phyloP scores from a whole-genome alignment of 2,797 vertebrate genomes.

The Urosaurus nigricauda region DNA sequence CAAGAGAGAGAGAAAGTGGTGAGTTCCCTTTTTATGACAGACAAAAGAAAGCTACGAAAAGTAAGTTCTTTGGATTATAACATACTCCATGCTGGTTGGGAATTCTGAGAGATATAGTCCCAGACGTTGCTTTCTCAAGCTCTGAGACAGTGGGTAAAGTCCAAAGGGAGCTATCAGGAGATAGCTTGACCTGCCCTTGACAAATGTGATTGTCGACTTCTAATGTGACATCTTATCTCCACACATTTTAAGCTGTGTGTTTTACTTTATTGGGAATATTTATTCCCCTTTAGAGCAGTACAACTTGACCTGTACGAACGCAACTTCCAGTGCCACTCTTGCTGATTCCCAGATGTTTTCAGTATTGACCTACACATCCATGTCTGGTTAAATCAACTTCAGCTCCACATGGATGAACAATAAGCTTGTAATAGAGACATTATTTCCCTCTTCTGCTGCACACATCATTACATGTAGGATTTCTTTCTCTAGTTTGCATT shows the following conservation, averaged over 20 bases:
- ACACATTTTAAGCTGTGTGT: background rate
- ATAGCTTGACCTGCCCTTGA: background rate
- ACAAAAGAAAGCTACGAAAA: background rate
- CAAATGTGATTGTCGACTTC: background rate
- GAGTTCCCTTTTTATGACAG: background rate
- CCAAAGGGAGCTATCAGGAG: background rate
- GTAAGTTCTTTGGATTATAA: too few relatives aligned
- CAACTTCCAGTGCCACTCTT: background rate
- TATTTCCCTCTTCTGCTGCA: background rate
- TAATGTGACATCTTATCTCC: background rate
- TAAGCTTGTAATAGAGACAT: background rate
- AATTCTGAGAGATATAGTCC: too few relatives aligned
- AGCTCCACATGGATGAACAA: background rate
- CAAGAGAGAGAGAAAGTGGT: background rate
- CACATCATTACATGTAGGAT: conserved; percentile 22
- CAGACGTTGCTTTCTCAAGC: too few relatives aligned
- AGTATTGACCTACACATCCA: background rate
- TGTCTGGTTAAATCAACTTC: background rate
- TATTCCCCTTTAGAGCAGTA: background rate
- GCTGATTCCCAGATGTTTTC: conserved; percentile 4
- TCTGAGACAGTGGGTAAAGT: background rate
- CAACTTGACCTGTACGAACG: background rate
- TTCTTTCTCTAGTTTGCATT: conserved; percentile 10
- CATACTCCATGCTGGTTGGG: too few relatives aligned
- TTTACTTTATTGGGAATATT: background rate